A percentile compares a stretch with the other conserved stretches of the same genome.
phyloP scores from a whole-genome alignment of 2,797 vertebrate genomes.

The Pterois miles region DNA sequence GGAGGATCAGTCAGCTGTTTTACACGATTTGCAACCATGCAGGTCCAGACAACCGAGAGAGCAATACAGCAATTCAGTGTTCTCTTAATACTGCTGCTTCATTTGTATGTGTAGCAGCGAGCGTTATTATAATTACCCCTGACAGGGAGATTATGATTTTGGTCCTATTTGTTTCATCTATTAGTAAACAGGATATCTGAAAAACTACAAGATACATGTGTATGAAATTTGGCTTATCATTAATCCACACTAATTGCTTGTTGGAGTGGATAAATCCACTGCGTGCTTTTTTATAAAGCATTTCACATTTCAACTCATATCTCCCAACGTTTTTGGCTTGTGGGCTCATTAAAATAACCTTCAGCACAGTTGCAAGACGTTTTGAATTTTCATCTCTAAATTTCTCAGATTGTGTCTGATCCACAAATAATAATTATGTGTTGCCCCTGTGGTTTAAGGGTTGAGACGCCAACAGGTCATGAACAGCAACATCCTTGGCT shows the following conservation, averaged over 20 bases:
- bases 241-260: not conserved
- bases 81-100: too few relatives aligned
- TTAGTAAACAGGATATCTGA: not conserved
- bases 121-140: not conserved
- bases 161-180: not conserved
- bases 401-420: not conserved
- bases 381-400: not conserved
- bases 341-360: not conserved
- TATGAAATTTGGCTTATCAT: not conserved
- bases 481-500: not conserved
- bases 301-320: not conserved
- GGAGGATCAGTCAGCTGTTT: constrained; percentile 13
- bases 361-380: not conserved
- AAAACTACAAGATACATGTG: not conserved
- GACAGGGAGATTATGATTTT: not conserved
- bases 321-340: not conserved
- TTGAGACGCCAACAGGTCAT: not conserved
- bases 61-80: not conserved
- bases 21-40: constrained; percentile 15
- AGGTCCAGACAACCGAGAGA: not conserved
- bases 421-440: not conserved
- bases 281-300: not conserved
- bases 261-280: not conserved
- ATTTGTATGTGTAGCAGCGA: not conserved
- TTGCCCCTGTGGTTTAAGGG: not conserved